Percentiles rank a stretch among this genome's conserved stretches.
phyloP scores from a whole-genome alignment of 2,797 vertebrate genomes.

The Phaenicophaeus curvirostris region DNA sequence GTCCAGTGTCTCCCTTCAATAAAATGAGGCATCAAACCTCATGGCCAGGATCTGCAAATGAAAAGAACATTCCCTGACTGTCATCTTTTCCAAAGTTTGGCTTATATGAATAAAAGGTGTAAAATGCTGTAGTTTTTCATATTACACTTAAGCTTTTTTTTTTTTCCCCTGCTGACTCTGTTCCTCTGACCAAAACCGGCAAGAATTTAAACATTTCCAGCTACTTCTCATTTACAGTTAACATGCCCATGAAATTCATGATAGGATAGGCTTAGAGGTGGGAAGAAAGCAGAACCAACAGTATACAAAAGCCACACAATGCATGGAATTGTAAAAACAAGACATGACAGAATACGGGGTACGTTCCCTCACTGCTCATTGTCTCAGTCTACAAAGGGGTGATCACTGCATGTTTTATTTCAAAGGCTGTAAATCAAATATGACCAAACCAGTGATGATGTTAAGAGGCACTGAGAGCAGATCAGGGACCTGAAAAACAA shows the following conservation, averaged over 20 bases:
- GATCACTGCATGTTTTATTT: neutral
- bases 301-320: neutral
- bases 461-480: neutral
- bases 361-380: neutral
- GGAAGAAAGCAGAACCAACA: neutral
- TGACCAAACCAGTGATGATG: neutral
- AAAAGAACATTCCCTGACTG: neutral
- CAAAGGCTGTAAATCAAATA: neutral
- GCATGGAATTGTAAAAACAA: neutral
- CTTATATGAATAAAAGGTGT: neutral
- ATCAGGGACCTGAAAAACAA: neutral
- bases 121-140: neutral
- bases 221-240: constrained; percentile 18
- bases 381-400: neutral
- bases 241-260: neutral
- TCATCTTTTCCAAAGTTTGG: neutral
- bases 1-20: constrained; percentile 99
- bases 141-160: neutral
- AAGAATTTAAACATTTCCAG: neutral
- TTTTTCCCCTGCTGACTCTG: neutral
- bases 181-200: neutral
- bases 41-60: constrained; percentile 94
- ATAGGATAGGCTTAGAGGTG: neutral
- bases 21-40: constrained; percentile 99
- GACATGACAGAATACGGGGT: neutral